Evolutionary conservation across 2,113 vertebrate species (phyloP), one percentile per base, ranked within the genome.

Genomic region (Planiliza haematocheilus): DNA sequence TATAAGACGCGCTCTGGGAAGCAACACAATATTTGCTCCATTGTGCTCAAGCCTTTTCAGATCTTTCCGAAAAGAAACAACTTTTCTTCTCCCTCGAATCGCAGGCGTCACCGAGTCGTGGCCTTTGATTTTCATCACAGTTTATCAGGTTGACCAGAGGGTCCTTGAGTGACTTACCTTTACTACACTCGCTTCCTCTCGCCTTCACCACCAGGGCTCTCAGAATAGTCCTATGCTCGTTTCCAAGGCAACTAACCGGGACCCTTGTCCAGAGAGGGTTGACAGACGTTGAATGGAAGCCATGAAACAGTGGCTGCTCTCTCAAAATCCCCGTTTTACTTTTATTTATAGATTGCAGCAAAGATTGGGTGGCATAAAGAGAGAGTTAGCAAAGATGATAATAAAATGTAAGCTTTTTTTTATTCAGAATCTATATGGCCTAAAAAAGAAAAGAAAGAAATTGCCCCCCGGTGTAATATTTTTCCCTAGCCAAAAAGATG

Each of bases 231-330:
- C 82, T 88, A 84, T 81, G 81, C 86, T 74, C 63, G 93, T 94
- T 94, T 92, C 93, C 93, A 91, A 63, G 90, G 93, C 85, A 93
- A 94, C 89, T 75, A 82, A 77, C 88, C 82, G 82, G 86, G 82
- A 91, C 91, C 88, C 81, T 86, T 88, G 91, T 87, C 88, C 88
- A 87, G 73, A 56, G 81, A 89, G 86, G 84, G 86, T 83, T 89
- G 89, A 90, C 62, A 83, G 85, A 86, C 81, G 21, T 85, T 84
- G 81, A 89, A 83, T 55, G 45, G 76, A 74, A 46, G 72, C 63
- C 58, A 74, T 55, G 74, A 89, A 85, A 67, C 75, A 52, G 46
- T 36, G 62, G 62, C 46, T 74, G 74, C 52, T 60, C 56, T 74
- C 52, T 67, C 59, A 56, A 76, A 83, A 50, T 3, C 39, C 12